Percentiles rank a stretch among this genome's conserved stretches.
Evolutionary conservation across 2,797 vertebrate species (phyloP).

Genomic region (Labroides dimidiatus): DNA sequence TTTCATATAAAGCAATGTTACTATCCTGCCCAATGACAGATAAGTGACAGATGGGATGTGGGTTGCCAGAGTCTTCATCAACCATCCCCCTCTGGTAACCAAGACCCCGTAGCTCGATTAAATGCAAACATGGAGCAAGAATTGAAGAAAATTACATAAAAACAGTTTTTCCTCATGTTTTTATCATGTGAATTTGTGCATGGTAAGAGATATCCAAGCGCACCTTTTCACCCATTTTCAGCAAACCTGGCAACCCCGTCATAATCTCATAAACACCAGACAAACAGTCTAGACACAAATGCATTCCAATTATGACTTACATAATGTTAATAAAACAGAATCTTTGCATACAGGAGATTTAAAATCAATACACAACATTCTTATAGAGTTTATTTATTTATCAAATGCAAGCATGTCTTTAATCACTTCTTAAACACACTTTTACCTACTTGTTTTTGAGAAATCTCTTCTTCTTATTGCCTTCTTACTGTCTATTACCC

Average conservation of each 20-base stretch:
- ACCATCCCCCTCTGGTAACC: neutral
- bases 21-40: slow-evolving; percentile 66
- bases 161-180: neutral
- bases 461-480: too few species aligned
- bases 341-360: too few species aligned
- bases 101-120: fast-evolving
- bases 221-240: neutral
- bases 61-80: slow-evolving; percentile 62
- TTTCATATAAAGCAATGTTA: slow-evolving; percentile 23
- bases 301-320: neutral
- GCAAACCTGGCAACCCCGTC: slow-evolving; percentile 53
- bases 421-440: too few species aligned
- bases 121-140: fast-evolving
- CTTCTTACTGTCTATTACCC: too few species aligned
- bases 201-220: neutral
- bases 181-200: fast-evolving
- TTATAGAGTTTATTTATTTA: too few species aligned
- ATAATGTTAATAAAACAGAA: too few species aligned
- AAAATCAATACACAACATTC: too few species aligned
- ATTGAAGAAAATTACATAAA: fast-evolving
- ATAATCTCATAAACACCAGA: neutral
- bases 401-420: too few species aligned
- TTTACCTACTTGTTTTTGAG: too few species aligned
- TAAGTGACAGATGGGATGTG: slow-evolving; percentile 58
- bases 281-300: neutral